Conservation (phyloP, 1,140 invertebrate species). For the Ectropis grisescens region DNA sequence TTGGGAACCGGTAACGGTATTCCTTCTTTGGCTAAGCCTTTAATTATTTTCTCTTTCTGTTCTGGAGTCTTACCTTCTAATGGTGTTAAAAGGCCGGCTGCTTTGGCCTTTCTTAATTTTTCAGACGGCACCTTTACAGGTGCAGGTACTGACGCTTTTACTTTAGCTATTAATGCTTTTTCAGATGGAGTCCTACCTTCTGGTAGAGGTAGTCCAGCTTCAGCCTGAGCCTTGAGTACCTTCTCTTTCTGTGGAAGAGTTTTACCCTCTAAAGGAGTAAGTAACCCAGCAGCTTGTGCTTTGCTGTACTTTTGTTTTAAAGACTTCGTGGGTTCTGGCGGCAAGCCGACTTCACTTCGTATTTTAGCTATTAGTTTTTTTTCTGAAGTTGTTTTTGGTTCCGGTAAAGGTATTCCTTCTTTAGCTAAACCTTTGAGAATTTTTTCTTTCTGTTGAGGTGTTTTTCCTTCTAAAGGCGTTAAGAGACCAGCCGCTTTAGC, state of each 20-base stretch:
- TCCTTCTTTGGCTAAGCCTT: constrained; percentile 16
- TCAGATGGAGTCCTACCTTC: constrained; percentile 15
- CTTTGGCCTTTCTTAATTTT: constrained; percentile 14
- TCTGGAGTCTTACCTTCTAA: constrained; percentile 19
- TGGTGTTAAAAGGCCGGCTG: constrained; percentile 18
- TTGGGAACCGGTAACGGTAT: constrained; percentile 25
- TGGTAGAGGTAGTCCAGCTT: constrained; percentile 12
- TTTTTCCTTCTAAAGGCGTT: constrained; percentile 22
- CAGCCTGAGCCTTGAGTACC: constrained; percentile 13
- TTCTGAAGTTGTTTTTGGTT: constrained; percentile 22
- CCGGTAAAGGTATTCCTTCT: constrained; percentile 23
- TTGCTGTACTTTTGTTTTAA: constrained; percentile 1
- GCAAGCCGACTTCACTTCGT: background rate
- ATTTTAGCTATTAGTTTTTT: constrained; percentile 15
- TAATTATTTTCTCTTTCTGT: constrained; percentile 28
- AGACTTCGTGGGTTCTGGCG: constrained; percentile 1
- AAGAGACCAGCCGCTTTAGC: constrained; percentile 20
- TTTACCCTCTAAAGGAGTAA: constrained; percentile 10
- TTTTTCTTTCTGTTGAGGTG: constrained; percentile 25
- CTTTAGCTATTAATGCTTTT: constrained; percentile 9
- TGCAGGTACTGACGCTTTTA: background rate
- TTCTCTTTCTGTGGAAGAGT: constrained; percentile 13
- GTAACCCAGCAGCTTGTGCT: constrained; percentile 1
- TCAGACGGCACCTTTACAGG: constrained; percentile 1
- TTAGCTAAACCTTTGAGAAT: constrained; percentile 17